These are phyloP conservation scores for Otolemur garnettii DNA, from an alignment of 2,113 vertebrate species.

Conservation along the genomic window DNA sequence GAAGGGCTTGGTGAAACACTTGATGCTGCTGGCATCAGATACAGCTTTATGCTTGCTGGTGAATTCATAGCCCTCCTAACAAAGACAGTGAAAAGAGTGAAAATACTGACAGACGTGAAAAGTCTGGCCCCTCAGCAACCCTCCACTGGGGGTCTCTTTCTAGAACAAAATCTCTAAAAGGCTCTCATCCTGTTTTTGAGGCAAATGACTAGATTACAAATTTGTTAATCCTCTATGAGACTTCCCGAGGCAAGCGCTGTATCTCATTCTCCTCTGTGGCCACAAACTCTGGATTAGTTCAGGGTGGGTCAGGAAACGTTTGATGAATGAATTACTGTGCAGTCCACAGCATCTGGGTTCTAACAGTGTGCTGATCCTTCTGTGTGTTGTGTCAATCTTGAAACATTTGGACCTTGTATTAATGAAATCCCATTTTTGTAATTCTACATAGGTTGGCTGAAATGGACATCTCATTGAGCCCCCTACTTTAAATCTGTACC, in stretches of 20 bases:
- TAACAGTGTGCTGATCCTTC: neutral
- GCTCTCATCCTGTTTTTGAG: neutral
- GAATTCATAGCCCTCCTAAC: neutral
- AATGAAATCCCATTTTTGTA: neutral
- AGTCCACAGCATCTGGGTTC: neutral
- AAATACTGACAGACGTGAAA: slow-evolving; percentile 13
- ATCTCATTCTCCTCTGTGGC: neutral
- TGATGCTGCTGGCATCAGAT: neutral
- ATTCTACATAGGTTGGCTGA: neutral
- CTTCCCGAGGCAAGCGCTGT: neutral
- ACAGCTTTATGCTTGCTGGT: neutral
- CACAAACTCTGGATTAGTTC: neutral
- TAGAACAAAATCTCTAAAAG: neutral
- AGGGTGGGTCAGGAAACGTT: neutral
- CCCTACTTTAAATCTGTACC: neutral
- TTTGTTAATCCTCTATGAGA: neutral
- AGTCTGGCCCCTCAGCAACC: neutral
- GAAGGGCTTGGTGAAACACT: neutral
- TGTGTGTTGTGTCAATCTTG: neutral
- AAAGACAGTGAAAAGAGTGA: slow-evolving; percentile 16
- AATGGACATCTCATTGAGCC: neutral
- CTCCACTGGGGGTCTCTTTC: neutral
- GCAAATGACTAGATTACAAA: neutral
- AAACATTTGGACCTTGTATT: neutral
- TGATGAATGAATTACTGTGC: neutral